A percentile compares a stretch with the other conserved stretches of the same genome.
These are phyloP conservation scores for Macquaria ambigua DNA, from an alignment of 2,113 vertebrate species.

Conservation along the genomic window DNA sequence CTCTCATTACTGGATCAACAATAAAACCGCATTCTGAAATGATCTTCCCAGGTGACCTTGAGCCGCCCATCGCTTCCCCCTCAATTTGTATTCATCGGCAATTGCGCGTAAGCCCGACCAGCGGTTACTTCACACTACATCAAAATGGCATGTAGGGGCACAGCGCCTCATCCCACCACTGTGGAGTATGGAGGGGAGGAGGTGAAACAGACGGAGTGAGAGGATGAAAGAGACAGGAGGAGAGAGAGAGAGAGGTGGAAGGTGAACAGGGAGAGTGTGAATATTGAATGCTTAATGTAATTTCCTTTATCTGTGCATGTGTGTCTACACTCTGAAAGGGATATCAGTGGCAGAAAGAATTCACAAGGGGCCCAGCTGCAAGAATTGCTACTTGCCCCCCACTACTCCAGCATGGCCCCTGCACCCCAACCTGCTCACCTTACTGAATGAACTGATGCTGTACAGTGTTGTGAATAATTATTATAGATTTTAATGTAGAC, in stretches of 20 bases:
- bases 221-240: conserved; percentile 13
- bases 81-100: conserved; percentile 73
- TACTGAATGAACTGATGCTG: background rate
- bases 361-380: background rate
- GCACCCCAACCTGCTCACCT: background rate
- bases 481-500: background rate
- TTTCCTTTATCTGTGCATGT: conserved; percentile 57
- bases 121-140: conserved; percentile 78
- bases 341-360: conserved; percentile 15
- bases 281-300: conserved; percentile 75
- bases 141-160: conserved; percentile 68
- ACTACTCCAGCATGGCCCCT: conserved; percentile 4
- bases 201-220: conserved; percentile 21
- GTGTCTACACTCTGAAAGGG: conserved; percentile 3
- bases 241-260: conserved; percentile 33
- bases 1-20: conserved; percentile 77
- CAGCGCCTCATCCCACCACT: conserved; percentile 27
- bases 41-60: conserved; percentile 74
- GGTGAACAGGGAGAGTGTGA: conserved; percentile 58
- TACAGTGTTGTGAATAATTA: conserved; percentile 39
- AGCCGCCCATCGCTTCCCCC: conserved; percentile 24
- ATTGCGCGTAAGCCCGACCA: conserved; percentile 45
- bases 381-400: background rate
- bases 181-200: conserved; percentile 8
- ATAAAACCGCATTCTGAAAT: conserved; percentile 69